Conservation (phyloP, 1,140 invertebrate species). For the Polypedilum pembai region DNA sequence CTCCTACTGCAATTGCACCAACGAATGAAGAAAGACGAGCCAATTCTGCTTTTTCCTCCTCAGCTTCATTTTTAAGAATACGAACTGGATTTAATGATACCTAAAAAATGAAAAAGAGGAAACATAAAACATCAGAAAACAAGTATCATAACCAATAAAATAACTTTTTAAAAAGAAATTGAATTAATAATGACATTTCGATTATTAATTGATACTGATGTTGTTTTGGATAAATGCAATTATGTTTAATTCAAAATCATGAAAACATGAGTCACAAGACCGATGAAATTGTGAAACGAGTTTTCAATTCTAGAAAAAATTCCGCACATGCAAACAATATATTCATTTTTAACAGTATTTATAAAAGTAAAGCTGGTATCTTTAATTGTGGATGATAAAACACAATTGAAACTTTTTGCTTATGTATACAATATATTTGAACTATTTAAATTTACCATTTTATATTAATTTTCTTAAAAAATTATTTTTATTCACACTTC, state of each 20-base stretch:
- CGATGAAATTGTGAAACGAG: not conserved
- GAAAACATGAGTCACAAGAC: not conserved
- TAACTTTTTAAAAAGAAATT: not conserved
- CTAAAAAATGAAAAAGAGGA: slow-evolving; percentile 44
- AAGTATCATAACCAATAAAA: not conserved
- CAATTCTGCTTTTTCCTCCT: slow-evolving; percentile 95
- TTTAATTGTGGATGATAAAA: not conserved
- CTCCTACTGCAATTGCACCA: slow-evolving; percentile 96
- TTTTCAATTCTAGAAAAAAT: not conserved
- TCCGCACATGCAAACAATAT: not conserved
- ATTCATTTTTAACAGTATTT: not conserved
- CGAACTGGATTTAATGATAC: slow-evolving; percentile 88
- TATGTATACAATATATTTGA: not conserved
- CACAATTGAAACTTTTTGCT: not conserved
- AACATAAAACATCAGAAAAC: not conserved
- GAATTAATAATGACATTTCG: too few relatives aligned
- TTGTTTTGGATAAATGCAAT: not conserved
- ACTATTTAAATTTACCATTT: not conserved
- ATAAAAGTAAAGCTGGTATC: not conserved
- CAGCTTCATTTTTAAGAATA: slow-evolving; percentile 89
- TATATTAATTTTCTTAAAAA: not conserved
- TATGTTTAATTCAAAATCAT: not conserved
- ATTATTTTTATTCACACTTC: too few relatives aligned
- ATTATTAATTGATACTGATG: not conserved
- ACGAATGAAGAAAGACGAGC: slow-evolving; percentile 94